Conservation (phyloP, 2,888 invertebrate genomes). For the Lithophane semibrunnea region DNA sequence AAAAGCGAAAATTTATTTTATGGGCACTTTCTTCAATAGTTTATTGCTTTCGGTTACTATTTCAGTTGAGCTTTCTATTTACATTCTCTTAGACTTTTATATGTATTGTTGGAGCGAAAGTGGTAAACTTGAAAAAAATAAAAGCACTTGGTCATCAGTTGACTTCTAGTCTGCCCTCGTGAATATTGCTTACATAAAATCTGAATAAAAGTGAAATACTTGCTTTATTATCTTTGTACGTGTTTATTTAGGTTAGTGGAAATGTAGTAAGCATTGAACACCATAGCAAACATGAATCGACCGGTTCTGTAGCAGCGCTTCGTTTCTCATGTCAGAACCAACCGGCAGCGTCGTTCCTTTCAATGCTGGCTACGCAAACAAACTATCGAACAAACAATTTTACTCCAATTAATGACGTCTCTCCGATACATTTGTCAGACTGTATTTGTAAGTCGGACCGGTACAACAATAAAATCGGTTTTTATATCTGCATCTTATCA, state of each 20-base stretch:
- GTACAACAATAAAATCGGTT: constrained; percentile 40
- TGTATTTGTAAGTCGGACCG: constrained; percentile 35
- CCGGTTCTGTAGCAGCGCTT: constrained; percentile 43
- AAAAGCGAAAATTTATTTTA: constrained; percentile 60
- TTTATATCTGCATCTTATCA: constrained; percentile 45
- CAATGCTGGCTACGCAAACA: constrained; percentile 56
- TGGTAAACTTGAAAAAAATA: constrained; percentile 12
- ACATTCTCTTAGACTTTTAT: constrained; percentile 46
- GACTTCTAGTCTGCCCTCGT: constrained; percentile 2
- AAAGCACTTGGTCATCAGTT: neutral
- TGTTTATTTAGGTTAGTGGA: constrained; percentile 63
- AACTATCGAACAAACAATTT: constrained; percentile 65
- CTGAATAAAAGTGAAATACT: constrained; percentile 26
- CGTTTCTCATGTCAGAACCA: constrained; percentile 62
- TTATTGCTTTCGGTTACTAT: constrained; percentile 59
- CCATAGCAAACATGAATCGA: constrained; percentile 54
- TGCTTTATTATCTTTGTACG: constrained; percentile 27
- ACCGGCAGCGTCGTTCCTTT: constrained; percentile 52
- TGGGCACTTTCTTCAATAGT: constrained; percentile 57
- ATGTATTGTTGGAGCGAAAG: constrained; percentile 23
- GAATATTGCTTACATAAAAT: constrained; percentile 27
- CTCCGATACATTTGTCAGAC: constrained; percentile 52
- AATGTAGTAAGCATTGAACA: constrained; percentile 48
- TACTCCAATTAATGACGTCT: constrained; percentile 65
- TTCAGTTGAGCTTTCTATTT: constrained; percentile 48